A percentile compares a stretch with the other conserved stretches of the same genome.
Conservation (phyloP, 2,888 invertebrate genomes). For the Hyposoter didymator region DNA sequence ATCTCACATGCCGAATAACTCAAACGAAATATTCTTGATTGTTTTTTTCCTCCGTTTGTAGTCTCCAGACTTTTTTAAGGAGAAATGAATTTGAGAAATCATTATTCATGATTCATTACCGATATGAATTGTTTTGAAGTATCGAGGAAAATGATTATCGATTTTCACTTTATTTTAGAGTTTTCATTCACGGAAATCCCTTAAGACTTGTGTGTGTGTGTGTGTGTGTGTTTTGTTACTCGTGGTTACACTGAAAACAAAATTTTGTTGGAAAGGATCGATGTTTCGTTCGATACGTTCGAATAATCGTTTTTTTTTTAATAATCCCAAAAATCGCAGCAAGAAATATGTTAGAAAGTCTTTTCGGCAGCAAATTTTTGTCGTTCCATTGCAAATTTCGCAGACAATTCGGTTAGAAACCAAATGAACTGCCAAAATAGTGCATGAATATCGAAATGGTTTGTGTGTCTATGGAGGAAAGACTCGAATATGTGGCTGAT, state of each 20-base stretch:
- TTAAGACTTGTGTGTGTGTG: not conserved
- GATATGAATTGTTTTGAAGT: not conserved
- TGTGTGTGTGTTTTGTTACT: not conserved
- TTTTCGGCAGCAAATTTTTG: too few relatives aligned
- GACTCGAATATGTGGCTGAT: conserved; percentile 1
- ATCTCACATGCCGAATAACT: conserved; percentile 38
- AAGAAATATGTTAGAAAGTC: too few relatives aligned
- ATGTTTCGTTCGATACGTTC: too few relatives aligned
- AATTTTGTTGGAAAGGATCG: too few relatives aligned
- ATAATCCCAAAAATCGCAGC: too few relatives aligned
- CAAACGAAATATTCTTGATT: not conserved
- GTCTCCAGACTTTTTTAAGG: not conserved
- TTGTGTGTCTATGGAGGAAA: not conserved
- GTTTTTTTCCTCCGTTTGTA: not conserved
- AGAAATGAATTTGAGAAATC: too few relatives aligned
- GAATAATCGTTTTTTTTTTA: too few relatives aligned
- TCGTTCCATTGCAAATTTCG: too few relatives aligned
- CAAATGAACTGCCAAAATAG: too few relatives aligned
- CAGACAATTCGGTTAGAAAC: too few relatives aligned
- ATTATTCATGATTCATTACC: not conserved
- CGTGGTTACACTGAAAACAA: too few relatives aligned
- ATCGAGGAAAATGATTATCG: not conserved
- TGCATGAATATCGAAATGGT: not conserved
- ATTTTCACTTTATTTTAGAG: not conserved
- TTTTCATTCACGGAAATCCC: not conserved